Conservation (phyloP, 1,140 invertebrate species). For the Zaprionus vittiger region DNA sequence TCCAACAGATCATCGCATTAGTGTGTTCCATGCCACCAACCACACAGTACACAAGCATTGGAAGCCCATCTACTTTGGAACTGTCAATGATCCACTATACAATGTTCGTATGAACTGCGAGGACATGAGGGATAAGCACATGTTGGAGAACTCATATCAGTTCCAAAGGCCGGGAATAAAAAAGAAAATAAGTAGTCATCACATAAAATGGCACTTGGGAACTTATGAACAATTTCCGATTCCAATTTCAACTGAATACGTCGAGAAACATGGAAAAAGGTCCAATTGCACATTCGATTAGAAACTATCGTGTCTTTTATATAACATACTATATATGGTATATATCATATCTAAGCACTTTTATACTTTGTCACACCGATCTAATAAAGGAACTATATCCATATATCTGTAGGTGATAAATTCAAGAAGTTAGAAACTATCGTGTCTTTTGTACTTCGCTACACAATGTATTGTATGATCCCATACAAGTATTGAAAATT, state of each 20-base stretch:
- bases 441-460: no score
- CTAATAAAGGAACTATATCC: no score
- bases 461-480: no score
- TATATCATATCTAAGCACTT: no score
- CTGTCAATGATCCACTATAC: constrained; percentile 92
- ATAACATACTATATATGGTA: no score
- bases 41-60: constrained; percentile 90
- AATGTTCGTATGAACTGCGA: constrained; percentile 94
- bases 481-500: no score
- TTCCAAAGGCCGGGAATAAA: constrained; percentile 94
- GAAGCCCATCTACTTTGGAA: constrained; percentile 95
- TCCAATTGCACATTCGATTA: neutral
- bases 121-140: constrained; percentile 94
- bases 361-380: no score
- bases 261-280: neutral
- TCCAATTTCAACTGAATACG: neutral
- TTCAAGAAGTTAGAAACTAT: no score
- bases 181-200: constrained; percentile 63
- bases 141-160: constrained; percentile 94
- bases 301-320: no score
- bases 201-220: neutral
- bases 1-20: constrained; percentile 86
- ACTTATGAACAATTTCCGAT: neutral
- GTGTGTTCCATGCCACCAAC: constrained; percentile 92
- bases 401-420: no score